Evolutionary conservation across 2,113 vertebrate species (phyloP), one percentile per base, ranked within the genome.

Genomic region (Antechinus flavipes): DNA sequence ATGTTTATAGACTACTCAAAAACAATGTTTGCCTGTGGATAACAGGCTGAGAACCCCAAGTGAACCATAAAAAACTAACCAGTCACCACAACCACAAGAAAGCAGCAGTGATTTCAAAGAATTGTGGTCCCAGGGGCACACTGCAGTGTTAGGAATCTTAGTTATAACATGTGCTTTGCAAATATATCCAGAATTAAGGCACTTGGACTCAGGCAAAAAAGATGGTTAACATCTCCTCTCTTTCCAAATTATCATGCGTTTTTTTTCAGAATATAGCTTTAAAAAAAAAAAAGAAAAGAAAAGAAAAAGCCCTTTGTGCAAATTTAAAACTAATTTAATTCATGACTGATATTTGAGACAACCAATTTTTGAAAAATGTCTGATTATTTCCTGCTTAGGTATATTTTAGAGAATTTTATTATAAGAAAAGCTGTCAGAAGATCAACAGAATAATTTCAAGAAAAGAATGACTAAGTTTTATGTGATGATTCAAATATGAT

Each of bases 61-160:
- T 90, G 92, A 93, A 90, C 24, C 53, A 91, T 27, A 54, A 52
- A 84, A 84, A 91, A 93, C 61, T 89, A 94, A 93, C n/a, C 89
- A 93, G 89, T 89, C 11, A 94, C 23, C 46, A 10, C 91, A 30
- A 24, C 26, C 54, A 91, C 93, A 91, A 94, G 54, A 93, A 96
- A 90, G 55, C 22, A 54, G 58, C 42, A 94, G n/a, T 56, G 42
- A 93, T 93, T 95, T 95, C 91, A 96, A 95, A n/a, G 56, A 54
- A 94, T 50, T 30, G 93, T 8, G 90, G 54, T 89, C 30, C 35
- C 27, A 49, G 53, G 46, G 90, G 93, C 94, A 96, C 7, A 94
- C 35, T 90, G 30, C 14, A 93, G n/a, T 49, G 91, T 0, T 61
- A 91, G 54, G 19, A 53, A 93, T 90, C 23, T 94, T 93, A 90